A percentile compares a stretch with the other conserved stretches of the same genome.
Evolutionary conservation across 2,888 invertebrate species (phyloP).

Genomic region (Lucinisca nassula): DNA sequence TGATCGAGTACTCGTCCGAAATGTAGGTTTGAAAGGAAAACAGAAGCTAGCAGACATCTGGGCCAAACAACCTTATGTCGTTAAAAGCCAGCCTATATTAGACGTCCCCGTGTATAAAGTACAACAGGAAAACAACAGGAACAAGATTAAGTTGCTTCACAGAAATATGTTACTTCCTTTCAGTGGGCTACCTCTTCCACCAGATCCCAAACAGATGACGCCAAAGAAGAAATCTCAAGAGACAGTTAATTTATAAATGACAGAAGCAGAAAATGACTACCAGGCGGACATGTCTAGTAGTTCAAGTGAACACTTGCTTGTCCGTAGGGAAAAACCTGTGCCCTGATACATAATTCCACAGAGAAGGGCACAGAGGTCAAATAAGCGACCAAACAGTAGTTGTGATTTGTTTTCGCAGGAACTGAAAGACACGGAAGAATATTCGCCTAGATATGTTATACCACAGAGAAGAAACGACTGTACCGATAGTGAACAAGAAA

Average conservation of each 20-base stretch:
- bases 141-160: not conserved
- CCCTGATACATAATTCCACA: not conserved
- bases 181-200: not conserved
- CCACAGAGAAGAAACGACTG: not conserved
- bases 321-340: not conserved
- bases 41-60: not conserved
- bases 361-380: not conserved
- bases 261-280: not conserved
- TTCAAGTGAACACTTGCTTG: not conserved
- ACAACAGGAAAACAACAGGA: not conserved
- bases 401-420: not conserved
- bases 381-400: not conserved
- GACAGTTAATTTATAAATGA: too few species aligned
- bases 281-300: not conserved
- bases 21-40: not conserved
- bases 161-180: not conserved
- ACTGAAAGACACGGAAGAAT: not conserved
- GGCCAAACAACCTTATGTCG: not conserved
- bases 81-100: not conserved
- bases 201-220: not conserved
- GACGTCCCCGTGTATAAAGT: not conserved
- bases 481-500: not conserved
- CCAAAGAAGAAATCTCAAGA: not conserved
- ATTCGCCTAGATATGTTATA: not conserved
- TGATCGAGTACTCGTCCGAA: not conserved